A percentile compares a stretch with the other conserved stretches of the same genome.
Conservation (phyloP, 1,140 invertebrate species). For the Pristionchus pacificus region DNA sequence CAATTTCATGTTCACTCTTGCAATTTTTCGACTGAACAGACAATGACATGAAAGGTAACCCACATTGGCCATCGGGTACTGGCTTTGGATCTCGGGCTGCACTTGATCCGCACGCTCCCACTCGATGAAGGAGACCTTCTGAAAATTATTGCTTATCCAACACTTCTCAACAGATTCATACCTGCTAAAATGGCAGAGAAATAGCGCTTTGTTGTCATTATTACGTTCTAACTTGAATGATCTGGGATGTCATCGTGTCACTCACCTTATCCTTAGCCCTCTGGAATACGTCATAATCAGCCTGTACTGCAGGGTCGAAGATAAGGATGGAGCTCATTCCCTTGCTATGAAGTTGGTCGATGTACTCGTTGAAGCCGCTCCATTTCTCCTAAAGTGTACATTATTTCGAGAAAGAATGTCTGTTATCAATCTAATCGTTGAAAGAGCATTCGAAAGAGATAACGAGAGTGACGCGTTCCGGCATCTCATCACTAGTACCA, state of each 20-base stretch:
- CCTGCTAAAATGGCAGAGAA: background rate
- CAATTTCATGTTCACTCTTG: no score
- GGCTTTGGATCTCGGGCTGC: slow-evolving; percentile 21
- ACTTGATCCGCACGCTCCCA: slow-evolving; percentile 35
- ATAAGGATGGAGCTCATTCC: slow-evolving; percentile 23
- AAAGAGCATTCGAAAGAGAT: no score
- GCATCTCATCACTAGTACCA: no score
- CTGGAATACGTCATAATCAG: slow-evolving; percentile 25
- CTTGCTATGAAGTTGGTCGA: slow-evolving; percentile 19
- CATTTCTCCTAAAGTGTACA: slow-evolving; percentile 4
- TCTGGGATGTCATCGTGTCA: background rate
- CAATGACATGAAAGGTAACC: no score
- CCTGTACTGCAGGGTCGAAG: slow-evolving; percentile 26
- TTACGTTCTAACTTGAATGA: background rate
- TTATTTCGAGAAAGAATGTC: no score
- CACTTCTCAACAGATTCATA: background rate
- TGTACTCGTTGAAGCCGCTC: slow-evolving; percentile 17
- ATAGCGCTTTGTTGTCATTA: background rate
- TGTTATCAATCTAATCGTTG: no score
- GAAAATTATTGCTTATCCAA: slow-evolving; percentile 11
- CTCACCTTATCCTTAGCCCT: slow-evolving; percentile 18
- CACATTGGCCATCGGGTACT: slow-evolving; percentile 34
- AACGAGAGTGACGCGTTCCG: no score
- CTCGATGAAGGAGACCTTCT: slow-evolving; percentile 36
- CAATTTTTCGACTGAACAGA: no score